Conservation (phyloP, 2,797 vertebrate genomes). For the Crax fasciolata region DNA sequence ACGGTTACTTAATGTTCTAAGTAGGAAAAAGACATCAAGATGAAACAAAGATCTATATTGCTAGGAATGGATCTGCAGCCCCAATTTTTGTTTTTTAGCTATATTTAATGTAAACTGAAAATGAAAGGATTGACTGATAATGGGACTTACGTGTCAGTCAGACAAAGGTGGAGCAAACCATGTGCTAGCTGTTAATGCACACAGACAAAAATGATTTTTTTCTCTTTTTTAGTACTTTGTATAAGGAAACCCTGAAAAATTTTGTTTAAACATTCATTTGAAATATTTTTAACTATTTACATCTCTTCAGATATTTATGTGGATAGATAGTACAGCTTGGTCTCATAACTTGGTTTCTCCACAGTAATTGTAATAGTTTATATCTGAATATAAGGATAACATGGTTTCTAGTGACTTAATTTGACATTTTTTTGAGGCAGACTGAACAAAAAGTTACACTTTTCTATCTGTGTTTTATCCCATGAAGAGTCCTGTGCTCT, state of each 20-base stretch:
- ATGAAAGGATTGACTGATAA: background rate
- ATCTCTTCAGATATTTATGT: background rate
- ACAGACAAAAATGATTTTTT: background rate
- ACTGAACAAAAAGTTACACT: background rate
- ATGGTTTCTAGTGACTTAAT: background rate
- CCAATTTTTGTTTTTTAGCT: background rate
- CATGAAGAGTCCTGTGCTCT: slow-evolving; percentile 15
- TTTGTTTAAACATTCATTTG: background rate
- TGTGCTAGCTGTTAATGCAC: background rate
- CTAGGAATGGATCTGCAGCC: background rate
- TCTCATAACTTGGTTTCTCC: background rate
- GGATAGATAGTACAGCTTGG: background rate
- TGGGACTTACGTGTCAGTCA: background rate
- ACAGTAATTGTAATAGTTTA: background rate
- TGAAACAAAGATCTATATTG: background rate
- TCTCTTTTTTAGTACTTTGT: background rate
- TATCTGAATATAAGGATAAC: background rate
- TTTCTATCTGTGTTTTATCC: background rate
- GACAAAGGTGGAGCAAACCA: background rate
- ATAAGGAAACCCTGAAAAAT: background rate
- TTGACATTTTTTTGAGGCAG: background rate
- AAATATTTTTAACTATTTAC: background rate
- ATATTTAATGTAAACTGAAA: slow-evolving; percentile 8
- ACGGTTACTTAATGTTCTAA: background rate
- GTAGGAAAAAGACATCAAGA: background rate